These are phyloP conservation scores for Triplophysa rosa DNA, from an alignment of 2,113 vertebrate species.

Conservation along the genomic window DNA sequence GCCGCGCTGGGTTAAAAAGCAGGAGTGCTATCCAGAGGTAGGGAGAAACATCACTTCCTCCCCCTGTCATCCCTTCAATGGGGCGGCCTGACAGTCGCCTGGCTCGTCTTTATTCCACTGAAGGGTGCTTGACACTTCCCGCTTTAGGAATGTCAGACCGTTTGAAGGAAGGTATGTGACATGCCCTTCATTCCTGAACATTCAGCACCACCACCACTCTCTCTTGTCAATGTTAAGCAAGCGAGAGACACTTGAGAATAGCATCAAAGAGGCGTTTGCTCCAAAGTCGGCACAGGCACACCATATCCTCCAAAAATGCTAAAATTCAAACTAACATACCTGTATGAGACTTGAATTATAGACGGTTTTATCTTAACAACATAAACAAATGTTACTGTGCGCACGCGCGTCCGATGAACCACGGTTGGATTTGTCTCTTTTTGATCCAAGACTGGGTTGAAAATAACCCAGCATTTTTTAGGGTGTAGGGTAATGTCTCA, in stretches of 20 bases:
- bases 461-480: too few species aligned
- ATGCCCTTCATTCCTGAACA: conserved; percentile 65
- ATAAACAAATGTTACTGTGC: too few species aligned
- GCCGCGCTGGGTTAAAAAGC: conserved; percentile 51
- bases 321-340: too few species aligned
- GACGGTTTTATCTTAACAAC: too few species aligned
- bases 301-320: too few species aligned
- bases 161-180: conserved; percentile 48
- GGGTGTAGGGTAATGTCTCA: too few species aligned
- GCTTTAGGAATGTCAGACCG: conserved; percentile 45
- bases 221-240: conserved; percentile 59
- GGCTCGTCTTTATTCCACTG: conserved; percentile 40
- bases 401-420: too few species aligned
- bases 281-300: background rate
- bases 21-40: conserved; percentile 46
- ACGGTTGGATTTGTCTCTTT: too few species aligned
- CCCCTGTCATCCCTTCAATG: conserved; percentile 26
- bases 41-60: conserved; percentile 41
- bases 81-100: conserved; percentile 42
- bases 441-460: too few species aligned
- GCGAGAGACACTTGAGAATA: conserved; percentile 62
- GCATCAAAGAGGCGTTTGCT: conserved; percentile 60
- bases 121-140: conserved; percentile 48
- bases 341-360: too few species aligned
- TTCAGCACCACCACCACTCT: conserved; percentile 63